Percentiles rank a stretch among this genome's conserved stretches.
Conservation (phyloP, 2,888 invertebrate species). For the Spilosoma lubricipeda region DNA sequence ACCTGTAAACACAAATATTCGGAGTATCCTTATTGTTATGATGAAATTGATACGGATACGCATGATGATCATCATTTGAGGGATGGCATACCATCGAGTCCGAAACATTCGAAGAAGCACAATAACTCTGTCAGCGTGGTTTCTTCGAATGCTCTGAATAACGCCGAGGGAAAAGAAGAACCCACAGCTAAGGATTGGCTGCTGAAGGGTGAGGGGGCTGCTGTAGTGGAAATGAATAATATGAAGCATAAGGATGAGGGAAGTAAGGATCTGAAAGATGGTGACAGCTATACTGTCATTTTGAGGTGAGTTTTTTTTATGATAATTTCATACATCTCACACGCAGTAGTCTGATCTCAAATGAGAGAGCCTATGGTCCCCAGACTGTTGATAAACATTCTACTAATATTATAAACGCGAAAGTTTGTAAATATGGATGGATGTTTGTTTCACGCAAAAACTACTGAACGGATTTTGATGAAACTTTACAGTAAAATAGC, state of each 20-base stretch:
- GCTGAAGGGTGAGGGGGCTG: conserved; percentile 70
- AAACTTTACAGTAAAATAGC: no score
- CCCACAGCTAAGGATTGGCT: conserved; percentile 80
- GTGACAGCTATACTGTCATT: conserved; percentile 92
- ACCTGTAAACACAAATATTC: conserved; percentile 95
- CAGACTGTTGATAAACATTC: no score
- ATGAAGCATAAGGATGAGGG: conserved; percentile 81
- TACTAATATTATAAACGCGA: no score
- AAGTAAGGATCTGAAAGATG: conserved; percentile 83
- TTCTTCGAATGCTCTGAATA: conserved; percentile 77
- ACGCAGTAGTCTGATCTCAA: no score
- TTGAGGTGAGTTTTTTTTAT: conserved; percentile 80
- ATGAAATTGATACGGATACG: conserved; percentile 92
- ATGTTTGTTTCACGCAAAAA: no score
- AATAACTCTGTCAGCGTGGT: conserved; percentile 83
- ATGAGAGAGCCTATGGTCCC: no score
- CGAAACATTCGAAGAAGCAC: conserved; percentile 75
- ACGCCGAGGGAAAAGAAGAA: conserved; percentile 73
- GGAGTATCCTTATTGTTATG: conserved; percentile 95
- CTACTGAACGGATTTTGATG: no score
- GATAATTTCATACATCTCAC: no score
- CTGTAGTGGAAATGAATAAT: conserved; percentile 82
- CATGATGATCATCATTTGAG: conserved; percentile 87
- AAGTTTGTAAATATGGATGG: no score
- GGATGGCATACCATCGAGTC: conserved; percentile 78